Evolutionary conservation across 2,888 invertebrate genomes (phyloP).

Genomic region (Geophilus truncorum): DNA sequence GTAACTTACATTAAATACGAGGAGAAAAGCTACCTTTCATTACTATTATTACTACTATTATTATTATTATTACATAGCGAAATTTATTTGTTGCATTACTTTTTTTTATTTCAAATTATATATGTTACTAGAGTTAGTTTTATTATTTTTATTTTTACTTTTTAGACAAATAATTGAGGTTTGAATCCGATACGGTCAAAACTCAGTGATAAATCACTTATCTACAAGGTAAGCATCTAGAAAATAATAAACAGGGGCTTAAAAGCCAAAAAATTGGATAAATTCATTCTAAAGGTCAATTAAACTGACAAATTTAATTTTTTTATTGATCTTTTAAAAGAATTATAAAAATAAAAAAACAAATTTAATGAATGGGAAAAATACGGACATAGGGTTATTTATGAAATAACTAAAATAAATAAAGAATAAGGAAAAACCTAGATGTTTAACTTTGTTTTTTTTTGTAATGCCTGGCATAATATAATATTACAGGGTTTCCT

Average conservation of each 20-base stretch:
- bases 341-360: not conserved
- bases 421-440: not conserved
- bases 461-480: not conserved
- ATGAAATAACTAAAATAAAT: not conserved
- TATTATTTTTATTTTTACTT: not conserved
- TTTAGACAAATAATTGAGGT: not conserved
- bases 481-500: not conserved
- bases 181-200: not conserved
- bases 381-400: not conserved
- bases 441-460: not conserved
- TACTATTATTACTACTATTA: no score
- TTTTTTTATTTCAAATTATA: not conserved
- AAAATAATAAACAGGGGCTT: not conserved
- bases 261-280: not conserved
- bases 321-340: not conserved
- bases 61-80: no score
- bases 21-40: not conserved
- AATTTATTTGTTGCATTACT: not conserved
- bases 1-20: not conserved
- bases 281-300: not conserved
- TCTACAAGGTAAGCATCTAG: not conserved
- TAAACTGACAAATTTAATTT: not conserved
- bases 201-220: not conserved
- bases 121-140: not conserved
- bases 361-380: not conserved